Base-by-base conservation (phyloP, 2,888 invertebrate species). In the Heteromyza rotundicornis region DNA sequence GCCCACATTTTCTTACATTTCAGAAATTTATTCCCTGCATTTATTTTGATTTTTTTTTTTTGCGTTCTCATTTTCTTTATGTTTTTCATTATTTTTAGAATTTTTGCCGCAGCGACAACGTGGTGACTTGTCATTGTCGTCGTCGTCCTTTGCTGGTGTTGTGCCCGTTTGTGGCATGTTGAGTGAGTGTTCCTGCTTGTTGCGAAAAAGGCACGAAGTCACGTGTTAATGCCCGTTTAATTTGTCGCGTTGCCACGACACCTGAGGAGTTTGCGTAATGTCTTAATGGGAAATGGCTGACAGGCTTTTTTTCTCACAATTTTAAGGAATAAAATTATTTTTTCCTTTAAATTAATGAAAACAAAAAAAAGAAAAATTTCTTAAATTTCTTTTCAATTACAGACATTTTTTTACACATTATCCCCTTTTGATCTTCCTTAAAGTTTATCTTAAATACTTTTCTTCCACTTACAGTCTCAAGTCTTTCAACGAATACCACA, bases 171-270 rank as follows among this genome's bases (percentile, higher is more conserved):
- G 40, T 40, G 40, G 5, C 27, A 27, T 27, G 27, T 27, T 40
- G 47, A 2, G 47, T 47, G 19, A 17, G 17, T 47, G 47, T 14
- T 47, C 5, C 14, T 47, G 19, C 47, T 47, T 47, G 47, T 14
- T 47, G 20, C 14, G 69, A 70, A 76, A 76, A 76, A 70, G 76
- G 74, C 76, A 76, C 76, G 76, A 76, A 76, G 75, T 76, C 76
- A 76, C 76, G 76, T 76, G 76, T 76, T 70, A 67, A 47, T 47
- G 47, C 47, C 3, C 47, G 47, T 47, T 47, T 47, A 47, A 47
- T 47, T 47, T 47, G 47, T 17, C 47, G 17, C 19, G 20, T 20
- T 12, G 10, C 7, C 5, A 3, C 17, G 14, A 47, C 47, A 47
- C 47, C 47, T 47, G 47, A 47, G 47, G 47, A 47, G 20, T 5